Conservation (phyloP, 37 sponge, comb jelly and placozoan genomes). For the Halisarca cf. caerulea region DNA sequence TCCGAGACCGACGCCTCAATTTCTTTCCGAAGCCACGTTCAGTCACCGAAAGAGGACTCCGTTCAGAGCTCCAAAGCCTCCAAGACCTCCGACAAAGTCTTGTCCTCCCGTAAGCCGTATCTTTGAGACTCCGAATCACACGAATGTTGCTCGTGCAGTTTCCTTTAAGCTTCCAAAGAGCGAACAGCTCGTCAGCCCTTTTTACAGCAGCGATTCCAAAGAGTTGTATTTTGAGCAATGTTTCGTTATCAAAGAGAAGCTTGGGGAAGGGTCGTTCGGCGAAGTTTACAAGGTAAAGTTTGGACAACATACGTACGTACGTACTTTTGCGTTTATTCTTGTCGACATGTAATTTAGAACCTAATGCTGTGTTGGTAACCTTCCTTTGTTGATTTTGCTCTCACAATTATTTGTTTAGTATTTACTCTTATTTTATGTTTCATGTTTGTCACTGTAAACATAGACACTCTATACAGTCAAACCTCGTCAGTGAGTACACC, state of each 20-base stretch:
- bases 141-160: constrained; percentile 33
- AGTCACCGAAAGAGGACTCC: constrained; percentile 77
- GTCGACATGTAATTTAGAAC: too few relatives aligned
- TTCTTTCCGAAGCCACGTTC: constrained; percentile 36
- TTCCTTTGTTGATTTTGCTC: too few relatives aligned
- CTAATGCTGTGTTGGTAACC: too few relatives aligned
- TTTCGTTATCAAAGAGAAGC: constrained; percentile 62
- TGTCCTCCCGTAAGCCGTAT: constrained; percentile 79
- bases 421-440: too few relatives aligned
- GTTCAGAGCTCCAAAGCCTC: constrained; percentile 53
- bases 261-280: constrained; percentile 92
- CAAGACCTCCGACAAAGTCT: constrained; percentile 65
- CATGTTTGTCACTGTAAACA: too few relatives aligned
- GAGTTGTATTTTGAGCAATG: constrained; percentile 74
- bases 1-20: constrained; percentile 40
- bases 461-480: too few relatives aligned
- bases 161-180: constrained; percentile 43
- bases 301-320: constrained; percentile 44
- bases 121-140: constrained; percentile 17
- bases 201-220: constrained; percentile 30
- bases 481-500: too few relatives aligned
- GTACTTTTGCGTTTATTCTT: too few relatives aligned
- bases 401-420: too few relatives aligned
- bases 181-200: constrained; percentile 38
- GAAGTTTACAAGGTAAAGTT: constrained; percentile 39